Base-by-base conservation (phyloP, 2,797 vertebrate genomes). In the Microtus obscurus region DNA sequence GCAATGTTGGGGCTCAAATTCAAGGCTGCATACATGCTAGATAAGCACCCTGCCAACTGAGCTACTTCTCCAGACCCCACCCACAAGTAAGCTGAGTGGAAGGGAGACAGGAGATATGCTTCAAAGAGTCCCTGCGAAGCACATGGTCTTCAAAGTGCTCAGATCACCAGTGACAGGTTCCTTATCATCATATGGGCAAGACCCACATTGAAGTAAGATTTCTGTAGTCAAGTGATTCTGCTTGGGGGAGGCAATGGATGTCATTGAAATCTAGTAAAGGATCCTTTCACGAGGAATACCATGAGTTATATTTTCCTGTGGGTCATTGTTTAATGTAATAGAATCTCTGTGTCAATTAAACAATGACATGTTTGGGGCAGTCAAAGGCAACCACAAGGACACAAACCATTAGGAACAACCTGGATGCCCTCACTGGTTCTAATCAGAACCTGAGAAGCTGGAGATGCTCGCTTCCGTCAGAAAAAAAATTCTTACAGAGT, bases 321-420 rank as follows among this genome's bases (percentile, higher is more conserved):
- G 98, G 97, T 98, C 97, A 6, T 82, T 95, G 94, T 91, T 89
- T 98, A 98, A 98, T 98, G 97, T 98, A 98, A 98, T 98, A 98
- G 97, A 98, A 98, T 98, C 98, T 98, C 98, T 98, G 96, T 98
- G 97, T 97, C 98, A 98, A 98, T 98, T 98, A 98, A 98, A 98
- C 87, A 96, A 98, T 98, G 98, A 97, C 97, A 97, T 98, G 98
- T 98, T 98, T 98, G 73, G 92, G 97, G 98, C 98, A 98, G 97
- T 96, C 97, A 96, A 98, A 97, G 98, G 96, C 97, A 98, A 97
- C 98, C 93, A 95, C 92, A 5, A 92, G 96, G 98, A 93, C 95
- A 97, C 95, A 97, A 97, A 97, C 97, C 94, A 96, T 98, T 98
- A 98, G 96, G 93, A 96, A 97, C 25, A 98, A 97, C 92, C 87